Evolutionary conservation across 1,140 invertebrate species (phyloP), one percentile per base, ranked within the genome.

Genomic region (Ruditapes philippinarum): DNA sequence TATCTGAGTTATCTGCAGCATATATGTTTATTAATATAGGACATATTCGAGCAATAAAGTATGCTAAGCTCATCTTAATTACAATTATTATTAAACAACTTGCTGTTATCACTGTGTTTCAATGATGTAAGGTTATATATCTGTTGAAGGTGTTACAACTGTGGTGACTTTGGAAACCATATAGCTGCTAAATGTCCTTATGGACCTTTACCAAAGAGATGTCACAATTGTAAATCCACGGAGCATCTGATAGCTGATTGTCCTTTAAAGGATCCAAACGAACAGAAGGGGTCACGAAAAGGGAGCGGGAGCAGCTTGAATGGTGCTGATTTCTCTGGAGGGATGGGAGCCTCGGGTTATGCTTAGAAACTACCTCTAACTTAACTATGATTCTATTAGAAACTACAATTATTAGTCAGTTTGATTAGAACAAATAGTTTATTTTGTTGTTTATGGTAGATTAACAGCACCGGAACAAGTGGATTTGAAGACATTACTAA

Each of bases 161-260:
- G 98, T 94, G 98, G 98, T 9, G 98, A 98, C 95, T 98, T 98
- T 95, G 97, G 98, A 40, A 98, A 98, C 95, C 98, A 98, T 95
- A 97, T 98, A 94, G 98, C 98, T 33, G 97, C 98, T 60, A 98
- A 98, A 95, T 98, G 98, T 95, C 97, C 97, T 84, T 96, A 98
- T 94, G 98, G 98, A 22, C 98, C 98, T 82, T 97, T 98, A 96
- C 98, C 98, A 92, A 98, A 98, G 96, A 96, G 98, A 92, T 98
- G 98, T 95, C 98, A 98, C 95, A 97, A 97, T 94, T 98, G 98
- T 95, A 98, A 98, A 95, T 97, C 97, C 82, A 97, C 97, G 91
- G 97, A 98, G 90, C 98, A 98, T 96, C 97, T 98, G 28, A 98
- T 98, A 89, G 98, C 98, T 60, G 98, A 98, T 93, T 98, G 98